A percentile compares a stretch with the other conserved stretches of the same genome.
Conservation (phyloP, 2,888 invertebrate genomes). For the Tryphoninae sp. region DNA sequence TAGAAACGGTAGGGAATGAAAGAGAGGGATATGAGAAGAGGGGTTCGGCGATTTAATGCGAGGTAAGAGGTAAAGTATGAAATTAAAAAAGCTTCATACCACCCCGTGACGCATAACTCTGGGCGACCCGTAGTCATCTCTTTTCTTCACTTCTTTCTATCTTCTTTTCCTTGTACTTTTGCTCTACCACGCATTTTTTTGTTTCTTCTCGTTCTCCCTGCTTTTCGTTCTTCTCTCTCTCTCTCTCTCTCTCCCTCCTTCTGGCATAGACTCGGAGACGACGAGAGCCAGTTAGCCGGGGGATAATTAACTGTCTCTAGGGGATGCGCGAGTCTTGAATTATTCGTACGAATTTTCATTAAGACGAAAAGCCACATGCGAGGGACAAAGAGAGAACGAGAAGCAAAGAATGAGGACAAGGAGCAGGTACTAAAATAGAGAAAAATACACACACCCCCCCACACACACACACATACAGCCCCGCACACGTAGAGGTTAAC, state of each 20-base stretch:
- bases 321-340: constrained; percentile 52
- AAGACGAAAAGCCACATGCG: constrained; percentile 51
- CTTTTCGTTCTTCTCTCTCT: constrained; percentile 31
- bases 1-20: constrained; percentile 28
- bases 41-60: constrained; percentile 42
- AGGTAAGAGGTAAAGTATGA: constrained; percentile 57
- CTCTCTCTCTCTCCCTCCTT: constrained; percentile 34
- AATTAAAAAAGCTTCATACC: constrained; percentile 60
- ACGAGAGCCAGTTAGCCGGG: constrained; percentile 58
- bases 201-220: constrained; percentile 16
- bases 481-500: constrained; percentile 23
- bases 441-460: not conserved
- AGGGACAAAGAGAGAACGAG: constrained; percentile 28
- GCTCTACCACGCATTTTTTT: constrained; percentile 25
- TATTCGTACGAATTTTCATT: constrained; percentile 62
- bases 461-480: not conserved
- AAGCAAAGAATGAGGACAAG: constrained; percentile 25
- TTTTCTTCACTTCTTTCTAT: constrained; percentile 24
- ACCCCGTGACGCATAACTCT: constrained; percentile 57
- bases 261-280: constrained; percentile 40
- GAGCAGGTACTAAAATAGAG: constrained; percentile 36
- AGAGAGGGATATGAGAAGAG: constrained; percentile 32
- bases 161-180: constrained; percentile 32
- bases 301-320: constrained; percentile 62
- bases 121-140: constrained; percentile 31